Evolutionary conservation across 2,888 invertebrate genomes (phyloP), one percentile per base, ranked within the genome.

Genomic region (Junonia oenone): DNA sequence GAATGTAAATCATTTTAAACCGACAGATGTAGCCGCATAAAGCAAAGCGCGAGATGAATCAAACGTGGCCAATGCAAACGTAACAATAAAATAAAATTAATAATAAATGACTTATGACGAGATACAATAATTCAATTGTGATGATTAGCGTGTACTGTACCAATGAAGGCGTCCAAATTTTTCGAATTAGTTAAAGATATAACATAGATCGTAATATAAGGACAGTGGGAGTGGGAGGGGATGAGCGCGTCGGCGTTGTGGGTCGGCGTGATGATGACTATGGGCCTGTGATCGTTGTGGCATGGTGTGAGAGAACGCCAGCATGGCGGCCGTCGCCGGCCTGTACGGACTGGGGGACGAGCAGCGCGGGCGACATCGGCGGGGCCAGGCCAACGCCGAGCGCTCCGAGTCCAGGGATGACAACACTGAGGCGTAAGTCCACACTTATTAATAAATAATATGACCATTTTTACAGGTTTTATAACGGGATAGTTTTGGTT

Each of bases 261-360:
- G n/a, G n/a, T n/a, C n/a, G n/a, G 35, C 33, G 58, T 48, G 51
- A 50, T 50, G 55, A 64, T 62, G 65, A 57, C 62, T 69, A 67
- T 67, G 68, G 68, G 66, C 65, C 71, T 72, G 72, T 73, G 66
- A 73, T 66, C 62, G 67, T 62, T 61, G 72, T 52, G 64, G 66
- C 54, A 68, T 65, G 71, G 78, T 74, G 81, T 75, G 69, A 72
- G 61, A 65, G 60, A 22, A 67, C 58, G 65, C 68, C 72, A 78
- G 63, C 55, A 95, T 95, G 95, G 95, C 95, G 75, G 94, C 95
- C 66, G 95, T 95, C 77, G 95, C 95, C 71, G 95, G 95, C 75
- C 92, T 95, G 58, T 95, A 95, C 79, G 95, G 95, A 71, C 92
- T 95, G 75, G 94, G 95, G 75, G 95, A 95, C 83, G 95, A 95